Evolutionary conservation across 2,888 invertebrate species (phyloP), one percentile per base, ranked within the genome.

Genomic region (Lacanobia oleracea): DNA sequence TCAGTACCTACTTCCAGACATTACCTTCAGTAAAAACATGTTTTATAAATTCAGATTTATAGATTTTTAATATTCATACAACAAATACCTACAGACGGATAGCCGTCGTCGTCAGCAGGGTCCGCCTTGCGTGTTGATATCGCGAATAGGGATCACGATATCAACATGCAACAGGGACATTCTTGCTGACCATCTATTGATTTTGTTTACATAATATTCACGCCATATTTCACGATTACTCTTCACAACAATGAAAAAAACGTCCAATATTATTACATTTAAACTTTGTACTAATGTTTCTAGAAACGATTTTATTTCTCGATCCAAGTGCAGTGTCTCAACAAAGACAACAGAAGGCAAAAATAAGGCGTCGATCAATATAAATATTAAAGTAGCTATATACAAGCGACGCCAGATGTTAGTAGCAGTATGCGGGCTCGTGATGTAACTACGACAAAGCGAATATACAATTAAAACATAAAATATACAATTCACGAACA

Each of bases 371-470:
- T 57, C 65, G 21, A 45, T 21, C 2, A 66, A 16, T 57, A 59
- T 33, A 45, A 66, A 66, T 21, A 54, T 54, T 1, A 54, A 54
- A 54, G 53, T 54, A 0, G 53, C 53, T 54, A 54, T 16, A 27
- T 23, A 54, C 8, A 54, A 27, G 8, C 53, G 27, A 54, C 3
- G 23, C 7, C 27, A 2, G 16, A 16, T 54, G 10, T 33, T 8
- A 33, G 7, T 23, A 48, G 48, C 48, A 7, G 48, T 48, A 18
- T 48, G 48, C 18, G 18, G 18, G 18, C 48, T 18, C 18, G 18
- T 48, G 48, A 18, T 48, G 18, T 18, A 48, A 48, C 48, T 48
- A 48, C 18, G n/a, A 59, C 59, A 66, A 37, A 66, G 18, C 33
- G 62, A 16, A 48, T 18, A 62, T 18, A 62, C 1, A 48, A 48